Evolutionary conservation across 2,113 vertebrate genomes (phyloP).

Genomic region (Serilophus lunatus): DNA sequence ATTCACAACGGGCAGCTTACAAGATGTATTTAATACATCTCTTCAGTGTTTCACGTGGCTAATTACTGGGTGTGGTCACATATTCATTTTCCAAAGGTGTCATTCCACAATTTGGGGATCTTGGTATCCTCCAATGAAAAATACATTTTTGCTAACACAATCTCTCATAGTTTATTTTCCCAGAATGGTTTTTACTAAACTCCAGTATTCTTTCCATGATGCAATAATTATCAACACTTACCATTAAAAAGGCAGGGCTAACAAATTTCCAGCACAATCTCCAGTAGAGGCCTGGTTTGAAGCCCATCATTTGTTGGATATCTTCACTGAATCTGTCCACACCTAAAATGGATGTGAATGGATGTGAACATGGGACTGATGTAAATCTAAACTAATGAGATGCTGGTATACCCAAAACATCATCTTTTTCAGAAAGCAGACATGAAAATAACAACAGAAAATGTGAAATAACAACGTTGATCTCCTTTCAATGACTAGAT

Average conservation of each 20-base stretch:
- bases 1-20: neutral
- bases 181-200: neutral
- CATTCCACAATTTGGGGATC: neutral
- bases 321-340: constrained; percentile 98
- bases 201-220: neutral
- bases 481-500: neutral
- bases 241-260: constrained; percentile 93
- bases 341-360: constrained; percentile 68
- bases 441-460: neutral
- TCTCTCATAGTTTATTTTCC: neutral
- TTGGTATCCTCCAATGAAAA: neutral
- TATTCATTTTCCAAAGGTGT: neutral
- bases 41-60: neutral
- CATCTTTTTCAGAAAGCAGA: neutral
- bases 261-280: constrained; percentile 98
- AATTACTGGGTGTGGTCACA: neutral
- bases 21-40: neutral
- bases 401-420: neutral
- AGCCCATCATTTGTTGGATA: constrained; percentile 96
- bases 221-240: constrained; percentile 58
- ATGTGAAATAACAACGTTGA: neutral
- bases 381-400: neutral
- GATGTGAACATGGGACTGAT: neutral
- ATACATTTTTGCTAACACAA: neutral
- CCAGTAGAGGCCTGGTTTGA: constrained; percentile 98